These are phyloP conservation scores for Poecilobothrus nobilitatus DNA, from an alignment of 2,888 invertebrate genomes.

Conservation along the genomic window DNA sequence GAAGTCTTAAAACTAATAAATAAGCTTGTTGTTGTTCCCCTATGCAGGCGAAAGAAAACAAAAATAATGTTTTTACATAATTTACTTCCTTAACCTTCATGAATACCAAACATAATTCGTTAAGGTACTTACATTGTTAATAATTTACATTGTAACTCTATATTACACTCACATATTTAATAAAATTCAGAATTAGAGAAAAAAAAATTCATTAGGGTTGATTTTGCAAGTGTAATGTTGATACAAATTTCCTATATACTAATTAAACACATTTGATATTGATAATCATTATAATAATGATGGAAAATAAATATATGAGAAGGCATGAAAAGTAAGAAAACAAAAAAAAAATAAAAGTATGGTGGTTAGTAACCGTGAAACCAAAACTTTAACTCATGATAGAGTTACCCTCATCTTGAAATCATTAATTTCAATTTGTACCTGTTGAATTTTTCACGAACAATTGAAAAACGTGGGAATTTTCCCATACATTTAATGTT, in stretches of 20 bases:
- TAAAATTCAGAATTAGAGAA: not conserved
- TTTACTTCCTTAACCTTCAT: not conserved
- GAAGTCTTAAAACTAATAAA: not conserved
- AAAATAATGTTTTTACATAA: not conserved
- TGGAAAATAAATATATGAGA: not conserved
- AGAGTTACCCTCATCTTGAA: constrained; percentile 15
- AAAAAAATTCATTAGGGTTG: not conserved
- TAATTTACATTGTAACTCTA: no score
- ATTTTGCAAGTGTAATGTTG: not conserved
- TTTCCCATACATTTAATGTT: constrained; percentile 24
- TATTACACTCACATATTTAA: not conserved
- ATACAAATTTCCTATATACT: not conserved
- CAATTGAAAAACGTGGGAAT: constrained; percentile 25
- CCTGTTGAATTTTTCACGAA: constrained; percentile 24
- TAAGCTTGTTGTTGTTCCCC: no score
- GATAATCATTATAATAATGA: not conserved
- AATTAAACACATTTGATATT: not conserved
- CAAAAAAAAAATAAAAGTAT: not conserved
- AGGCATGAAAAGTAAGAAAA: not conserved
- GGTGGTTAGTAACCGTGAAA: constrained; percentile 29
- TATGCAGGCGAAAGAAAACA: no score
- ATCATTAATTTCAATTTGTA: constrained; percentile 14
- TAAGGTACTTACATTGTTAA: no score
- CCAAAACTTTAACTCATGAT: constrained; percentile 25
- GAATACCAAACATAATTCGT: not conserved